phyloP scores from a whole-genome alignment of 1,140 invertebrate genomes.

The Caenorhabditis remanei region DNA sequence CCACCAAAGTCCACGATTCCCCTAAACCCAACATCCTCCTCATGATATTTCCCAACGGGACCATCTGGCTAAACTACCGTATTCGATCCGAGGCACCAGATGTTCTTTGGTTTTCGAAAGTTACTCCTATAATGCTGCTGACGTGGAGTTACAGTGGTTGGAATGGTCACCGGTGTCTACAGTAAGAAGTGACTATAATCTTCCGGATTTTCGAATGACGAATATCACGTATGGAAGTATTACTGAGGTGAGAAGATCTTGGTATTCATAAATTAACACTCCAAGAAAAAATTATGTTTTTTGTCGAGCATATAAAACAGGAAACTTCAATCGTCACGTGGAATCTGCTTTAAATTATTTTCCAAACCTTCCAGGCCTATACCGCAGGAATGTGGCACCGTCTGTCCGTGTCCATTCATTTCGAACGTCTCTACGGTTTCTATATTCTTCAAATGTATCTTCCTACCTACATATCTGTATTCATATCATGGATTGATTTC shows the following conservation, averaged over 20 bases:
- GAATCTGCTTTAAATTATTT: too few species aligned
- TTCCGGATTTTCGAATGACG: conserved; percentile 74
- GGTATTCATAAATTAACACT: too few species aligned
- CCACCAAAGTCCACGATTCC: conserved; percentile 76
- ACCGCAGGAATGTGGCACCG: conserved; percentile 77
- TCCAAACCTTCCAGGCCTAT: conserved; percentile 69
- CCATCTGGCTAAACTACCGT: conserved; percentile 77
- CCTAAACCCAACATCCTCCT: conserved; percentile 77
- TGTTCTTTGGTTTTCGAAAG: conserved; percentile 76
- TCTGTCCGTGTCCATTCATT: conserved; percentile 72
- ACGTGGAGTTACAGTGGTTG: conserved; percentile 74
- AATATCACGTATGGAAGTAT: conserved; percentile 76
- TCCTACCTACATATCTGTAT: conserved; percentile 76
- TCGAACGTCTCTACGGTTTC: conserved; percentile 77
- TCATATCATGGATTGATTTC: conserved; percentile 73
- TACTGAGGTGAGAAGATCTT: conserved; percentile 69
- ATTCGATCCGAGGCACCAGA: conserved; percentile 76
- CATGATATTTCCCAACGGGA: conserved; percentile 78
- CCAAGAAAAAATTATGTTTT: conserved; percentile 10
- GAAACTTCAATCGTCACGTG: too few species aligned
- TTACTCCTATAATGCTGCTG: conserved; percentile 76
- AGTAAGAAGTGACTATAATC: conserved; percentile 75
- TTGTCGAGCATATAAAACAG: too few species aligned
- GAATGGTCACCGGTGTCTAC: conserved; percentile 74
- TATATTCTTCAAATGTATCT: conserved; percentile 78